These are phyloP conservation scores for Columba janthina DNA, from an alignment of 2,113 vertebrate species.

Conservation along the genomic window DNA sequence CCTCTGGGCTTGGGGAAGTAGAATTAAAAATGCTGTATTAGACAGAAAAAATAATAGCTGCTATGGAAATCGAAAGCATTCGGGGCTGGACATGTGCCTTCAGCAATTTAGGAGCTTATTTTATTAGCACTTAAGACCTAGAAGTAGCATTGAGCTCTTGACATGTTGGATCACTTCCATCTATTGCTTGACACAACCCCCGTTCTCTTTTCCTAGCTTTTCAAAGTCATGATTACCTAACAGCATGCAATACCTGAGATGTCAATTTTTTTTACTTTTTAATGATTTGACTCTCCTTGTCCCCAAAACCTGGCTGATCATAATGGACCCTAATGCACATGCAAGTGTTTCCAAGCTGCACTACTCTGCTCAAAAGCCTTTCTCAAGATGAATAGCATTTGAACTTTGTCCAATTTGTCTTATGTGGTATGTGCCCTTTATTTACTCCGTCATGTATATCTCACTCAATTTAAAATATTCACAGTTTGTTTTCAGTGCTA, in stretches of 20 bases:
- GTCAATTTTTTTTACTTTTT: background rate
- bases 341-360: background rate
- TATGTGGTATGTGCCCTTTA: conserved; percentile 62
- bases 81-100: conserved; percentile 39
- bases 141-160: conserved; percentile 65
- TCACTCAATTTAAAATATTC: conserved; percentile 70
- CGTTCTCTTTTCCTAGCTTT: background rate
- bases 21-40: background rate
- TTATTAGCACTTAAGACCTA: conserved; percentile 65
- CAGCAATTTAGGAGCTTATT: conserved; percentile 58
- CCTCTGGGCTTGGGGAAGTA: background rate
- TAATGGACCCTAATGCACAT: background rate
- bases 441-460: conserved; percentile 63
- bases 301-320: background rate
- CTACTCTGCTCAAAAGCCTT: conserved; percentile 16
- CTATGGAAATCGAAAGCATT: conserved; percentile 22
- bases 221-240: conserved; percentile 1
- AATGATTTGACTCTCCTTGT: background rate
- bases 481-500: conserved; percentile 67
- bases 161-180: conserved; percentile 49
- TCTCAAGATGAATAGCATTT: conserved; percentile 47
- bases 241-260: background rate
- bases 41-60: conserved; percentile 5
- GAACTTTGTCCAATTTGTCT: conserved; percentile 59
- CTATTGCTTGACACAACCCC: conserved; percentile 32